Evolutionary conservation across 1,140 invertebrate species (phyloP).

Genomic region (Calosoma granatense): DNA sequence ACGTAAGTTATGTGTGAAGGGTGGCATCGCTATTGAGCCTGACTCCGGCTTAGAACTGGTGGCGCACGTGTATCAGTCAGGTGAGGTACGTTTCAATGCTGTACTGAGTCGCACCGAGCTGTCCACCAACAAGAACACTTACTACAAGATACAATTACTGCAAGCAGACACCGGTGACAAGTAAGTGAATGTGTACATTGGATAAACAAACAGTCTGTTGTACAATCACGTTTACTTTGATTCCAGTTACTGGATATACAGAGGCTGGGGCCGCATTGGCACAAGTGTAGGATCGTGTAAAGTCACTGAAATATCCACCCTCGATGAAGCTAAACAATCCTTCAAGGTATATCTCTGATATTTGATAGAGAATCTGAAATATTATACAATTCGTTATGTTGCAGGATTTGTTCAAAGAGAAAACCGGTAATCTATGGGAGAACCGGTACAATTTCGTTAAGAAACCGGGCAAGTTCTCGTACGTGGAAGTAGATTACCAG

Average conservation of each 20-base stretch:
- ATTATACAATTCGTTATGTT: background rate
- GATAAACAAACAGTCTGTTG: too few species aligned
- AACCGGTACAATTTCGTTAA: constrained; percentile 63
- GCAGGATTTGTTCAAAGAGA: constrained; percentile 59
- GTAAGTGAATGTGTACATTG: background rate
- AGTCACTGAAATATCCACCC: constrained; percentile 44
- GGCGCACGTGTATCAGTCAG: constrained; percentile 43
- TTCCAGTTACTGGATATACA: constrained; percentile 73
- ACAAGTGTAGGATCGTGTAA: constrained; percentile 82
- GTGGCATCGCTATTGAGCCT: constrained; percentile 51
- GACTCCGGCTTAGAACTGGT: constrained; percentile 44
- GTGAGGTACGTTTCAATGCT: constrained; percentile 37
- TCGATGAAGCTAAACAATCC: constrained; percentile 48
- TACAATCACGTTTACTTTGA: too few species aligned
- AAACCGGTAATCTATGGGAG: constrained; percentile 75
- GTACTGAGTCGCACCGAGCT: constrained; percentile 51
- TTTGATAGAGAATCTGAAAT: background rate
- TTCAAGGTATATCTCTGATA: constrained; percentile 48
- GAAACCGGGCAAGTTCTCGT: constrained; percentile 67
- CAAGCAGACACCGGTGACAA: constrained; percentile 36
- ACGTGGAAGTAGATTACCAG: constrained; percentile 85
- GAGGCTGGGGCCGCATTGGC: constrained; percentile 92
- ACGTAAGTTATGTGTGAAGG: constrained; percentile 32
- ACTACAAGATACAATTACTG: constrained; percentile 59
- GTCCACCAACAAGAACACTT: constrained; percentile 50